Conservation (phyloP, 2,113 vertebrate species). For the Sebastes fasciatus region DNA sequence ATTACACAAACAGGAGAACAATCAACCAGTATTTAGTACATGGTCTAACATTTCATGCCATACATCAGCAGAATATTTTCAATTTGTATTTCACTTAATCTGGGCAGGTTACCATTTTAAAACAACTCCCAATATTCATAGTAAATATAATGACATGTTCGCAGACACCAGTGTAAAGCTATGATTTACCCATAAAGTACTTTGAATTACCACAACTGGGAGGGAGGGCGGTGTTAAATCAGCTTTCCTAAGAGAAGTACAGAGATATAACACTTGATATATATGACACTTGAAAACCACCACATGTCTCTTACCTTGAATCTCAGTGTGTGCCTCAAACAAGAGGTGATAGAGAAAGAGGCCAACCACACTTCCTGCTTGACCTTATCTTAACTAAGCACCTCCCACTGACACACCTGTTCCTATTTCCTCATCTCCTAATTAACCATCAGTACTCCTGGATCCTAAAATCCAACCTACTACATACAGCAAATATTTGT, state of each 20-base stretch:
- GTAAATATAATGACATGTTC: background rate
- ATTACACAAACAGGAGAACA: background rate
- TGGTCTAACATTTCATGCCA: background rate
- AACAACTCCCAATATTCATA: background rate
- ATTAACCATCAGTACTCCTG: background rate
- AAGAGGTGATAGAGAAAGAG: background rate
- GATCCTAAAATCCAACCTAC: background rate
- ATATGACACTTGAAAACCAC: background rate
- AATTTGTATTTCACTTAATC: background rate
- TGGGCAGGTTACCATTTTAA: background rate
- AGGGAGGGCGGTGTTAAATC: background rate
- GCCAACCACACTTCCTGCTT: background rate
- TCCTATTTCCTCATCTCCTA: background rate
- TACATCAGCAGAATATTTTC: background rate
- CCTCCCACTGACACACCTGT: constrained; percentile 2
- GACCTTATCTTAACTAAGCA: background rate
- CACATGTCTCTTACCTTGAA: background rate
- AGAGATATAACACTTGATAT: background rate
- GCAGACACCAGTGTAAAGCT: background rate
- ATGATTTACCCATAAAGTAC: background rate
- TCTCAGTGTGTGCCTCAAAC: background rate
- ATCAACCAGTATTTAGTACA: too few relatives aligned
- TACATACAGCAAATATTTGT: background rate
- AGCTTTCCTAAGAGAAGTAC: background rate
- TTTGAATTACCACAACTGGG: background rate